Conservation (phyloP, 2,113 vertebrate genomes). For the Penelope pileata region DNA sequence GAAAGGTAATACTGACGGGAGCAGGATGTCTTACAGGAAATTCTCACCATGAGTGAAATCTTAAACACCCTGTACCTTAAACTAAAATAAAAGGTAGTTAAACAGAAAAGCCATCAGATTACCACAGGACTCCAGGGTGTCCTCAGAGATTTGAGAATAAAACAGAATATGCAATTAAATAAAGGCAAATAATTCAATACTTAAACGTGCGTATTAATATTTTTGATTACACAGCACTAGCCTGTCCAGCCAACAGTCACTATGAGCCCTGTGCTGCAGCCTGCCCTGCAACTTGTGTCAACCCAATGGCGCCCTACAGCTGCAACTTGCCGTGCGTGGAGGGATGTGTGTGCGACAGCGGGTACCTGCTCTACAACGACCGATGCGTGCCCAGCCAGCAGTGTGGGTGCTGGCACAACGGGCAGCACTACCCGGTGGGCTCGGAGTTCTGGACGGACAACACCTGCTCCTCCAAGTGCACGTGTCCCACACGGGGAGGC, state of each 20-base stretch:
- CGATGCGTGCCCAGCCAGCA: constrained; percentile 48
- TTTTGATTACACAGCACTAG: constrained; percentile 7
- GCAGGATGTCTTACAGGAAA: not conserved
- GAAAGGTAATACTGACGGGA: not conserved
- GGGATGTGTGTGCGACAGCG: constrained; percentile 44
- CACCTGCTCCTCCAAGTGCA: constrained; percentile 73
- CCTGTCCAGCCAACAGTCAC: constrained; percentile 45
- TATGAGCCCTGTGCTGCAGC: constrained; percentile 51
- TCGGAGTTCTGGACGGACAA: constrained; percentile 78
- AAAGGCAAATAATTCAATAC: accelerated
- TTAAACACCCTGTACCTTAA: not conserved
- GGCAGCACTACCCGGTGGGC: constrained; percentile 61
- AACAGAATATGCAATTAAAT: accelerated
- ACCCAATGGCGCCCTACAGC: not conserved
- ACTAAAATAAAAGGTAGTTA: not conserved
- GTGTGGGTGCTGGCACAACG: constrained; percentile 61
- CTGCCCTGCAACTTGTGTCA: constrained; percentile 64
- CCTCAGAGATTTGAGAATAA: not conserved
- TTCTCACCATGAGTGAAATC: not conserved
- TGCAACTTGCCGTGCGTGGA: constrained; percentile 37
- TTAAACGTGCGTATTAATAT: not conserved
- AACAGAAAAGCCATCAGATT: accelerated
- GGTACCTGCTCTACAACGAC: constrained; percentile 47
- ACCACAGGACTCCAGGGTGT: accelerated
- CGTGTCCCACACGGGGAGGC: constrained; percentile 69